These are phyloP conservation scores for Etheostoma nigrum DNA, from an alignment of 2,797 vertebrate genomes.

Conservation along the genomic window DNA sequence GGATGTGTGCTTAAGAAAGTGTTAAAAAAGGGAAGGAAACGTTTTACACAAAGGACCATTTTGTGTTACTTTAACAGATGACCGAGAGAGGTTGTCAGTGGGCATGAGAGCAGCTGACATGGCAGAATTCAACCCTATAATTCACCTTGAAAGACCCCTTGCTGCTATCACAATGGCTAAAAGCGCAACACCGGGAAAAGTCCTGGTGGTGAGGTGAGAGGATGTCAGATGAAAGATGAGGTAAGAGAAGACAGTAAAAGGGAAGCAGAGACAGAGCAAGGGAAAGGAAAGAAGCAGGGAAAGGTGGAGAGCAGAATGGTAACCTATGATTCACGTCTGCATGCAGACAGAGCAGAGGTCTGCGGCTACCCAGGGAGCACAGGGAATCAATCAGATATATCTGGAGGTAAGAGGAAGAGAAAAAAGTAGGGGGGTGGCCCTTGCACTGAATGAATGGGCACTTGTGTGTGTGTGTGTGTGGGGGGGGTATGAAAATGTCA, in stretches of 20 bases:
- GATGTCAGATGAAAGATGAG: constrained; percentile 45
- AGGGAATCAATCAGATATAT: constrained; percentile 51
- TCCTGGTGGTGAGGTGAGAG: constrained; percentile 23
- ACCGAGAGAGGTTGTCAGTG: constrained; percentile 13
- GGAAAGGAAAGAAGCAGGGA: constrained; percentile 20
- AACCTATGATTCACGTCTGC: constrained; percentile 64
- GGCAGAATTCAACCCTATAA: constrained; percentile 20
- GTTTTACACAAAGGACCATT: constrained; percentile 17
- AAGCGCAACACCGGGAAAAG: constrained; percentile 6
- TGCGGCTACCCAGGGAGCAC: constrained; percentile 37
- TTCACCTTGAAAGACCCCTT: constrained; percentile 45
- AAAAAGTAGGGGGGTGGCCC: constrained; percentile 4
- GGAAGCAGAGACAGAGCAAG: constrained; percentile 7
- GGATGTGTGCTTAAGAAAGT: constrained; percentile 15
- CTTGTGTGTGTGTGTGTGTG: not conserved
- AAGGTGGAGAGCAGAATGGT: constrained; percentile 36
- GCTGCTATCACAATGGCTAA: constrained; percentile 22
- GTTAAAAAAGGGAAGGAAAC: not conserved
- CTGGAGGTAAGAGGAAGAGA: constrained; percentile 23
- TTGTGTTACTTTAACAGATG: constrained; percentile 1
- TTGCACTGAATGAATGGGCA: too few species aligned
- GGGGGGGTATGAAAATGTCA: constrained; percentile 74
- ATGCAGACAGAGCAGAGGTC: constrained; percentile 54
- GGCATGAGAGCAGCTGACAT: constrained; percentile 19
- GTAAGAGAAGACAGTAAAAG: constrained; percentile 21